A percentile compares a stretch with the other conserved stretches of the same genome.
Evolutionary conservation across 1,140 invertebrate species (phyloP).

Genomic region (Calosoma granatense): DNA sequence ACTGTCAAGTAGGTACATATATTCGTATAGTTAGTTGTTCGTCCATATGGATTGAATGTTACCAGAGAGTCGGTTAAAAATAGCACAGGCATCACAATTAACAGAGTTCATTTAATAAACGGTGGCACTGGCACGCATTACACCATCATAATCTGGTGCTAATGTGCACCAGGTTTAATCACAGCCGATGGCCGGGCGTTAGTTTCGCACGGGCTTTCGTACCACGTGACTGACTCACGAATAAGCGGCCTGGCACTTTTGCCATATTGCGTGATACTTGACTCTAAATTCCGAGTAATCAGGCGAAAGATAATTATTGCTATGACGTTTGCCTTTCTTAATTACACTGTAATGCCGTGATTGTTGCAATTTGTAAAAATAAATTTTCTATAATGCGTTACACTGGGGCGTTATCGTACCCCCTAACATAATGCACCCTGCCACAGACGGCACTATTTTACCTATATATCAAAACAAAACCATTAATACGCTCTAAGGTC

Average conservation of each 20-base stretch:
- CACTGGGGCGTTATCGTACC: no score
- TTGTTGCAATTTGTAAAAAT: conserved; percentile 9
- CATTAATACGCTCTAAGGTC: no score
- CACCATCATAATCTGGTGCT: background rate
- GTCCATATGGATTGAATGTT: no score
- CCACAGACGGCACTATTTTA: no score
- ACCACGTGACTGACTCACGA: background rate
- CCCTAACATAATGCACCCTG: no score
- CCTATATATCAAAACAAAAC: no score
- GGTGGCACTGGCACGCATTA: no score
- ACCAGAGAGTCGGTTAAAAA: no score
- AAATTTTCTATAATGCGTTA: background rate
- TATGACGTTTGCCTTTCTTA: conserved; percentile 8
- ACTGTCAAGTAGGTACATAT: no score
- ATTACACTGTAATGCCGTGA: background rate
- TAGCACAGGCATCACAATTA: no score
- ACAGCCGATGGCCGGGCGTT: background rate
- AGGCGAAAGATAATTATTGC: background rate
- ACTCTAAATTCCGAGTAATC: background rate
- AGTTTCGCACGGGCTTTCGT: background rate
- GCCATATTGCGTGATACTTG: background rate
- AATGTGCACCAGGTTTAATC: background rate
- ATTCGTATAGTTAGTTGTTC: no score
- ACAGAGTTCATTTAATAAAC: no score
- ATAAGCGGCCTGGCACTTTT: background rate